Base-by-base conservation (phyloP, 2,888 invertebrate species). In the Tipula confusa region DNA sequence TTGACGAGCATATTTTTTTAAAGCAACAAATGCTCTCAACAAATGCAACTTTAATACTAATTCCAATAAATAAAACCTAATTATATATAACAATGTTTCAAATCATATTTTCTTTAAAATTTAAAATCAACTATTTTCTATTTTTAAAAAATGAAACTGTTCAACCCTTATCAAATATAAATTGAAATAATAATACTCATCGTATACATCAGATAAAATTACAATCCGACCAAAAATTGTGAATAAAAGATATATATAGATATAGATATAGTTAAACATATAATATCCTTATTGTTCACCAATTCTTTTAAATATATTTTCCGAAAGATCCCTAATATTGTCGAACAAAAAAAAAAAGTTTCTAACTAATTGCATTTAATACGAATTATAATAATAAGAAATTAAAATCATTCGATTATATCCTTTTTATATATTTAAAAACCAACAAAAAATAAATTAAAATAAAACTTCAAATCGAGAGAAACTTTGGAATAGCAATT, bases 101-200 rank as follows among this genome's bases (percentile, higher is more conserved):
- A 15, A 43, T 43, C 15, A 43, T 43, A n/a, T n/a, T n/a, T 43
- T 43, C 6, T 43, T 6, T 11, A 43, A 3, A 43, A 43, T 43
- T 43, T 43, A 15, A 43, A 43, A 43, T 43, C 15, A n/a, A n/a
- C n/a, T n/a, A n/a, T 15, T 15, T 15, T 43, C 15, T 15, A 0
- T 43, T 43, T 43, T n/a, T n/a, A n/a, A n/a, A n/a, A n/a, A 43
- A 15, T 6, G 43, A 24, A 64, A 64, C 7, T 64, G 64, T 24
- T 64, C 64, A 64, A 64, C 64, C 64, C 64, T 64, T 64, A 24
- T 64, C 64, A 64, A 64, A 64, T 64, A 64, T 64, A 64, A 64
- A 64, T 64, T 64, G 64, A 64, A 24, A 64, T 64, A 43, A 43
- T 43, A 64, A 64, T 64, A n/a, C n/a, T n/a, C n/a, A n/a, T n/a